phyloP scores from a whole-genome alignment of 2,888 invertebrate genomes.

The Erpobdella octoculata region DNA sequence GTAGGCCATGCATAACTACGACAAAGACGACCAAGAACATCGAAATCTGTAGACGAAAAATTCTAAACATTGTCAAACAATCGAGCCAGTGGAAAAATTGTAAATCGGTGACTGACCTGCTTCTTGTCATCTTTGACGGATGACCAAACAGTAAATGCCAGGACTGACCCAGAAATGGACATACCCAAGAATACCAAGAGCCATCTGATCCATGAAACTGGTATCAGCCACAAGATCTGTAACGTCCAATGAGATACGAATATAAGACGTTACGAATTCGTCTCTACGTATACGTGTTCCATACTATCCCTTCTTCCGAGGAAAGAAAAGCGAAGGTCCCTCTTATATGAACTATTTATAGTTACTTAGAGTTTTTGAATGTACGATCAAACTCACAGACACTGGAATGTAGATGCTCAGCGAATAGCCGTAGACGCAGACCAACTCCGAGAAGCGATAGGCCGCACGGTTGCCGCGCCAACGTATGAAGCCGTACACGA shows the following conservation, averaged over 20 bases:
- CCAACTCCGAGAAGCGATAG: conserved; percentile 68
- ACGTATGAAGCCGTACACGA: conserved; percentile 75
- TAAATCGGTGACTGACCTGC: conserved; percentile 42
- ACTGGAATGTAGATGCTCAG: conserved; percentile 86
- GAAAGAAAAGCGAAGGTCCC: too few species aligned
- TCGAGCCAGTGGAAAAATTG: neutral
- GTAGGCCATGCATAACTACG: conserved; percentile 67
- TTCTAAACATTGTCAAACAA: neutral
- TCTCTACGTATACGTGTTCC: too few species aligned
- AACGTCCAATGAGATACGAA: conserved; percentile 7
- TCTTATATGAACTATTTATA: too few species aligned
- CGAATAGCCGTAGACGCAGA: conserved; percentile 91
- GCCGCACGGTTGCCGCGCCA: conserved; percentile 61
- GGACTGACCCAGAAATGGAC: conserved; percentile 73
- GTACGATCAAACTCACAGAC: conserved; percentile 56
- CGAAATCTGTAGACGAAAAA: conserved; percentile 55
- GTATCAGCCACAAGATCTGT: conserved; percentile 75
- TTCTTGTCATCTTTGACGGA: conserved; percentile 58
- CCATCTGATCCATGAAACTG: conserved; percentile 74
- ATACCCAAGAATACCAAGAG: conserved; percentile 72
- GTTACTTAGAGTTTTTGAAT: too few species aligned
- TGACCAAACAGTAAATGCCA: conserved; percentile 73
- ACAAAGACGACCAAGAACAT: conserved; percentile 63
- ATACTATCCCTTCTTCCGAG: too few species aligned
- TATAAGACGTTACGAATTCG: too few species aligned